Evolutionary conservation across 2,113 vertebrate genomes (phyloP).

Genomic region (Clarias magur): DNA sequence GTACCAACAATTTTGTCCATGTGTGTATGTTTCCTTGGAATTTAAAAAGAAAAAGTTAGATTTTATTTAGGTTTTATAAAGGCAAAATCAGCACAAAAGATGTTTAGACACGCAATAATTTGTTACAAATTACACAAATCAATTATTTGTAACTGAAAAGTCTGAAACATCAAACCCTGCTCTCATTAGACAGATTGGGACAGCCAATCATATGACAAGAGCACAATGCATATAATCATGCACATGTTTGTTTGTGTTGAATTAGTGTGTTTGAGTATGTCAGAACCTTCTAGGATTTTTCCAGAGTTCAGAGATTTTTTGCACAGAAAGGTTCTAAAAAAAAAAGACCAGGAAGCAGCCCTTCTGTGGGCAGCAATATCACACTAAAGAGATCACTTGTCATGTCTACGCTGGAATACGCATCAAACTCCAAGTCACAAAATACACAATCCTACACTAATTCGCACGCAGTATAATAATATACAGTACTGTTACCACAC

Average conservation of each 20-base stretch:
- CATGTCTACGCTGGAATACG: too few species aligned
- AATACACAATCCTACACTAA: too few species aligned
- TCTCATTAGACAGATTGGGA: background rate
- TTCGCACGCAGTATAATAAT: too few species aligned
- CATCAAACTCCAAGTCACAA: too few species aligned
- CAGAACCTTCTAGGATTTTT: background rate
- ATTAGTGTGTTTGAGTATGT: background rate
- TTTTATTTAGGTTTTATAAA: background rate
- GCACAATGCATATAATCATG: background rate
- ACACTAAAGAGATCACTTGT: too few species aligned
- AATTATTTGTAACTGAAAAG: conserved; percentile 1
- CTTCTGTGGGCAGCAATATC: too few species aligned
- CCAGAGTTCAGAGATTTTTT: background rate
- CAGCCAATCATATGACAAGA: background rate
- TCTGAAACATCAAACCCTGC: background rate
- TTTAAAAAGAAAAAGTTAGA: background rate
- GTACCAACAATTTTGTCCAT: too few species aligned
- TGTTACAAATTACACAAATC: too few species aligned
- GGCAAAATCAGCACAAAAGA: conserved; percentile 8
- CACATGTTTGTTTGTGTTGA: background rate
- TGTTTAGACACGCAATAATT: background rate
- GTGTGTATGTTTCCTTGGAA: background rate
- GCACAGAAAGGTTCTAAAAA: background rate
- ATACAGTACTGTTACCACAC: too few species aligned
- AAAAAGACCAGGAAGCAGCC: background rate